These are phyloP conservation scores for Latrodectus hesperus DNA, from an alignment of 2,888 invertebrate species.

Conservation along the genomic window DNA sequence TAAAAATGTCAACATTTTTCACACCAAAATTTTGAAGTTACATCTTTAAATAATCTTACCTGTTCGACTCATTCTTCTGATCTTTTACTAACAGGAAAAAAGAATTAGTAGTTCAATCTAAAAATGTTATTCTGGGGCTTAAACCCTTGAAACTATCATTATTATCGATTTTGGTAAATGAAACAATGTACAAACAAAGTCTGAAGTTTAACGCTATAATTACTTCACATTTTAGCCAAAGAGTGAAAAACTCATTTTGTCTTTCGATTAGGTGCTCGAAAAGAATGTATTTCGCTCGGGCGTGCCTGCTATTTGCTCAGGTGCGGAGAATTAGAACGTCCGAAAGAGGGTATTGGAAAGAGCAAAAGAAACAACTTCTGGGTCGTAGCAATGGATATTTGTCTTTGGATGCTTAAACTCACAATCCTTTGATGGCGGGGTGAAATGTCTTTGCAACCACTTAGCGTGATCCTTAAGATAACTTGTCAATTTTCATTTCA, in stretches of 20 bases:
- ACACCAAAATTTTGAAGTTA: no score
- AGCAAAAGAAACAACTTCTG: slow-evolving; percentile 13
- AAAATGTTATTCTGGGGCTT: slow-evolving; percentile 27
- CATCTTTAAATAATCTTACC: no score
- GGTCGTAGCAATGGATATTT: slow-evolving; percentile 17
- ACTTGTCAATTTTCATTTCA: slow-evolving; percentile 25
- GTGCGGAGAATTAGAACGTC: slow-evolving; percentile 56
- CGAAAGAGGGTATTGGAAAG: background rate
- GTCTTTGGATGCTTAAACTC: slow-evolving; percentile 15
- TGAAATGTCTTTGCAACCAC: slow-evolving; percentile 11
- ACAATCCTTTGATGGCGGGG: slow-evolving; percentile 13
- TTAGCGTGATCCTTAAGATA: slow-evolving; percentile 2
- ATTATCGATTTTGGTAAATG: no score
- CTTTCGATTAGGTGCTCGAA: slow-evolving; percentile 9
- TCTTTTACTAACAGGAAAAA: background rate
- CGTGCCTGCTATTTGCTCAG: slow-evolving; percentile 63
- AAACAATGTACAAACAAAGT: background rate
- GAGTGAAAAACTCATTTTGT: slow-evolving; percentile 6
- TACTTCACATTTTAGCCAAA: slow-evolving; percentile 10
- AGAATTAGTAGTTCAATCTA: background rate
- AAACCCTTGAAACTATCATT: background rate
- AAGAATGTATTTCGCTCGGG: slow-evolving; percentile 36
- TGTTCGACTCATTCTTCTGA: no score
- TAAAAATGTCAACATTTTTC: no score
- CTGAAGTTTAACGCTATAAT: slow-evolving; percentile 12